phyloP scores from a whole-genome alignment of 2,113 vertebrate genomes.

The Amblyornis subalaris region DNA sequence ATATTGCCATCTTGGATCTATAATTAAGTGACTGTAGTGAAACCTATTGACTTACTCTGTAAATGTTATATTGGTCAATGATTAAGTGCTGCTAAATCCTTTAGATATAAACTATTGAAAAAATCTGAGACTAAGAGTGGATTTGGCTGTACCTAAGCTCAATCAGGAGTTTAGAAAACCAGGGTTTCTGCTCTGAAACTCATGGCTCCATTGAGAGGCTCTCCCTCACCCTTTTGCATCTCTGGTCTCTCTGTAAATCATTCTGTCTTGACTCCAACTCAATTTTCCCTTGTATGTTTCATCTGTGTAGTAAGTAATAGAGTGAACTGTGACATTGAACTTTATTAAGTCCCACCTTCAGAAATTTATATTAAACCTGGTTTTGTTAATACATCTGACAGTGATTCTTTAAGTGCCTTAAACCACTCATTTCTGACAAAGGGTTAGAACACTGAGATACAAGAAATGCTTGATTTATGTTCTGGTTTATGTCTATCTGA shows the following conservation, averaged over 20 bases:
- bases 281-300: neutral
- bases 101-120: neutral
- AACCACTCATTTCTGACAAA: neutral
- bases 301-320: neutral
- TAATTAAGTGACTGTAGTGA: neutral
- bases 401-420: neutral
- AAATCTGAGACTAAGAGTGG: neutral
- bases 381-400: neutral
- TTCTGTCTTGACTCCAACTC: neutral
- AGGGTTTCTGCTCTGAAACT: neutral
- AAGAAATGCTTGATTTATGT: neutral
- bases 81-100: neutral
- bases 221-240: neutral
- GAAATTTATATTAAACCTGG: neutral
- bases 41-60: neutral
- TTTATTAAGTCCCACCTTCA: neutral
- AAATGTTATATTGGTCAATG: neutral
- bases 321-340: neutral
- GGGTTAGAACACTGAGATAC: neutral
- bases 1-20: neutral
- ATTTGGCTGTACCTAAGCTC: neutral
- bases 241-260: neutral
- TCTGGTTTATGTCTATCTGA: neutral
- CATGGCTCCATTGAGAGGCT: accelerated
- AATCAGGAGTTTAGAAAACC: neutral